Evolutionary conservation across 2,888 invertebrate genomes (phyloP).

Genomic region (Notocelia uddmanniana): DNA sequence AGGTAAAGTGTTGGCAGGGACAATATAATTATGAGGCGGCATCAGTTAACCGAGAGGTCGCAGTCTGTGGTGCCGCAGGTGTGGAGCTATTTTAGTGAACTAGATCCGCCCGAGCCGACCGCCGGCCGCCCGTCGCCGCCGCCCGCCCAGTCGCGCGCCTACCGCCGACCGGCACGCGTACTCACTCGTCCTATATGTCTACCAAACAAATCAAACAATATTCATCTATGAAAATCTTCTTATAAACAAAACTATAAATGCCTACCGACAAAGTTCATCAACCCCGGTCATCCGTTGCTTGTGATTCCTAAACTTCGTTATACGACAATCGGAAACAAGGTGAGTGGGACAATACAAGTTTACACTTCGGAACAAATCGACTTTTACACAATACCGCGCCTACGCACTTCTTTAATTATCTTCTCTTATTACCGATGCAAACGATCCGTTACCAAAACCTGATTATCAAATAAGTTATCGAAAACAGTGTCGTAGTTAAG

Average conservation of each 20-base stretch:
- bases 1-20: constrained; percentile 33
- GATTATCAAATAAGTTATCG: constrained; percentile 38
- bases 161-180: constrained; percentile 57
- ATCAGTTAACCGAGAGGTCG: constrained; percentile 71
- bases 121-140: constrained; percentile 62
- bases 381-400: constrained; percentile 48
- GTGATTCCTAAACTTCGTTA: constrained; percentile 25
- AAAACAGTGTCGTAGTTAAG: constrained; percentile 50
- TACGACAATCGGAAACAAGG: constrained; percentile 57
- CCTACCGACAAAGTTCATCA: constrained; percentile 40
- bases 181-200: constrained; percentile 37
- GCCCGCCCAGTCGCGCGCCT: constrained; percentile 74
- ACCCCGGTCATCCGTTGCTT: not conserved
- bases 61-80: constrained; percentile 77
- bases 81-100: constrained; percentile 79
- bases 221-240: constrained; percentile 40
- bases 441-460: constrained; percentile 38
- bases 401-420: constrained; percentile 50
- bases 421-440: constrained; percentile 36
- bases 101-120: constrained; percentile 58
- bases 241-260: constrained; percentile 18
- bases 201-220: constrained; percentile 33
- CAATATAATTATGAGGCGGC: constrained; percentile 66
- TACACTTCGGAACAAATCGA: constrained; percentile 55
- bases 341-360: constrained; percentile 66